phyloP scores from a whole-genome alignment of 2,797 vertebrate species.

The Rhinogobio ventralis region DNA sequence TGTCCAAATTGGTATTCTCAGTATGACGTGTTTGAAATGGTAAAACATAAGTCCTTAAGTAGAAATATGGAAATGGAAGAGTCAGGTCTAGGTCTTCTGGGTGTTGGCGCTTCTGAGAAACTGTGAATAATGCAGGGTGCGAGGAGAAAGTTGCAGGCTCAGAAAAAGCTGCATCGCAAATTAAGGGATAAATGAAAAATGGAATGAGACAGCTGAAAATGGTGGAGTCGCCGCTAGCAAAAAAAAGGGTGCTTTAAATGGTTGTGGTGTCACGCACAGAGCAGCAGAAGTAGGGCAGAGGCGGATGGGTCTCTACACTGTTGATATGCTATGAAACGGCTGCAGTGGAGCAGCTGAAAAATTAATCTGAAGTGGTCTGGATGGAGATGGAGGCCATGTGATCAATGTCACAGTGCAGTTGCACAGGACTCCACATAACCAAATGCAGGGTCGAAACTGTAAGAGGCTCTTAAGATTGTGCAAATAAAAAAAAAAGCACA shows the following conservation, averaged over 20 bases:
- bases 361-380: constrained; percentile 57
- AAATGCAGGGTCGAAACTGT: not conserved
- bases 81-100: constrained; percentile 47
- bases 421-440: constrained; percentile 5
- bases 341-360: constrained; percentile 47
- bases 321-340: constrained; percentile 40
- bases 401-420: constrained; percentile 44
- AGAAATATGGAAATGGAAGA: constrained; percentile 59
- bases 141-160: constrained; percentile 48
- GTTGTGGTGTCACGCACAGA: constrained; percentile 54
- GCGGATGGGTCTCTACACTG: constrained; percentile 40
- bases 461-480: not conserved
- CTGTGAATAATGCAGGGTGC: constrained; percentile 61
- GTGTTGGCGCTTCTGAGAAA: constrained; percentile 56
- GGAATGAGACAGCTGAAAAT: constrained; percentile 59
- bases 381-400: constrained; percentile 46
- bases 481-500: not conserved
- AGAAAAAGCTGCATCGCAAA: constrained; percentile 52
- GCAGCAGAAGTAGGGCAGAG: constrained; percentile 53
- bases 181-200: constrained; percentile 57
- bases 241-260: constrained; percentile 41
- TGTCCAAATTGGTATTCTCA: constrained; percentile 57
- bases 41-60: constrained; percentile 54
- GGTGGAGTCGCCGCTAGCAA: constrained; percentile 38
- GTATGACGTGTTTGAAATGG: constrained; percentile 61